phyloP scores from a whole-genome alignment of 2,888 invertebrate species.

The Ochropleura plecta region DNA sequence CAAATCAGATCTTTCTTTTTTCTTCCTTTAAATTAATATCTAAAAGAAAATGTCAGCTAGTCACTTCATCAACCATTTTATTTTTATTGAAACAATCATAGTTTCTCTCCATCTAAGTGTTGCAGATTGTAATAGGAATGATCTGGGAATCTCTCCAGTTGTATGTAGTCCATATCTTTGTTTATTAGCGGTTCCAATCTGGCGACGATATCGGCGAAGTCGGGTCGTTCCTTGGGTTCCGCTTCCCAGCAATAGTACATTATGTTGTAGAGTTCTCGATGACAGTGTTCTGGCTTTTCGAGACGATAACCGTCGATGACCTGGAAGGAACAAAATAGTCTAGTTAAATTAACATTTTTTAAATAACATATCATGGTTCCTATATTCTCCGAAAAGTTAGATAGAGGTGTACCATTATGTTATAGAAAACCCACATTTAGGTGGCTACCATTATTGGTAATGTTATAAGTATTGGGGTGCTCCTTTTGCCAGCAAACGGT shows the following conservation, averaged over 20 bases:
- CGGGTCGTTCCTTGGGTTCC: slow-evolving; percentile 95
- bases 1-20: not conserved
- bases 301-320: slow-evolving; percentile 97
- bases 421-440: too few species aligned
- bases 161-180: slow-evolving; percentile 98
- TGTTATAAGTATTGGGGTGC: too few species aligned
- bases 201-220: slow-evolving; percentile 95
- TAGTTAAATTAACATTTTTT: too few species aligned
- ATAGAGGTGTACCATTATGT: too few species aligned
- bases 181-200: slow-evolving; percentile 96
- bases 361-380: too few species aligned
- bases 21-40: not conserved
- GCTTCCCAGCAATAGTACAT: slow-evolving; percentile 99
- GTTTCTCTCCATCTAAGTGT: slow-evolving; percentile 95
- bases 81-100: slow-evolving; percentile 68
- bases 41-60: not conserved
- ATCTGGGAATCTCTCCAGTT: slow-evolving; percentile 97
- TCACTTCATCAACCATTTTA: not conserved
- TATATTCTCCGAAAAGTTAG: too few species aligned
- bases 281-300: slow-evolving; percentile 98
- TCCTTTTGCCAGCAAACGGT: too few species aligned
- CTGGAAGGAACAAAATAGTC: slow-evolving; percentile 81
- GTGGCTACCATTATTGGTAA: too few species aligned
- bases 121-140: slow-evolving; percentile 97
- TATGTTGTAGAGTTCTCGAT: slow-evolving; percentile 97